Conservation (phyloP, 2,797 vertebrate genomes). For the Sylvia borin region DNA sequence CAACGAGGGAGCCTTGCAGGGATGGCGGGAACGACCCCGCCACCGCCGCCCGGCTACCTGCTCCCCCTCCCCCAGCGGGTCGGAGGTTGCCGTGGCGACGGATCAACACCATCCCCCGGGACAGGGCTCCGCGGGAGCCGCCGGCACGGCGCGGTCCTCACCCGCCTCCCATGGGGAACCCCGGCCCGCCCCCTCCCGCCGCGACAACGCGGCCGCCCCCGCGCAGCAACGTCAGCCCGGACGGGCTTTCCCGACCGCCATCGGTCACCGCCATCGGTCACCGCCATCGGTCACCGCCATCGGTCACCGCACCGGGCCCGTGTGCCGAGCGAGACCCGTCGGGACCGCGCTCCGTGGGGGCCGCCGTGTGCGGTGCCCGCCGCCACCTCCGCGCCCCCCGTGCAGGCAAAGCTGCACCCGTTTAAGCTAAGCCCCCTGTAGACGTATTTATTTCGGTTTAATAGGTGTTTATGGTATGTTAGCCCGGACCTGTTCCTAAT, state of each 20-base stretch:
- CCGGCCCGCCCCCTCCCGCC: not conserved
- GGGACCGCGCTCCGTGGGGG: not conserved
- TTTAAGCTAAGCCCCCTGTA: not conserved
- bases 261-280: not conserved
- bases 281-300: not conserved
- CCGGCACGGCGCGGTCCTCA: not conserved
- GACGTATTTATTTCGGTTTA: not conserved
- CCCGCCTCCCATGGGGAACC: not conserved
- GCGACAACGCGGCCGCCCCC: not conserved
- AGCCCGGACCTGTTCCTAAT: not conserved
- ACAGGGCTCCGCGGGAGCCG: not conserved
- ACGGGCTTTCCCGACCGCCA: not conserved
- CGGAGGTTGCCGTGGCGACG: not conserved
- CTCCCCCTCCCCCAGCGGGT: not conserved
- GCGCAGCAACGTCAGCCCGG: not conserved
- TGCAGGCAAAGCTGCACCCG: not conserved
- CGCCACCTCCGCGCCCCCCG: not conserved
- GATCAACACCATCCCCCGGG: not conserved
- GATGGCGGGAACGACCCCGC: not conserved
- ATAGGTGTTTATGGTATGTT: not conserved
- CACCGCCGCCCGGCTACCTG: not conserved
- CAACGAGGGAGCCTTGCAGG: not conserved
- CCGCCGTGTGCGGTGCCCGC: not conserved
- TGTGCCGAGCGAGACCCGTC: not conserved
- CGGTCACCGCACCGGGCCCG: not conserved